Conservation (phyloP, 1,140 invertebrate species). For the Drosophila mojavensis region DNA sequence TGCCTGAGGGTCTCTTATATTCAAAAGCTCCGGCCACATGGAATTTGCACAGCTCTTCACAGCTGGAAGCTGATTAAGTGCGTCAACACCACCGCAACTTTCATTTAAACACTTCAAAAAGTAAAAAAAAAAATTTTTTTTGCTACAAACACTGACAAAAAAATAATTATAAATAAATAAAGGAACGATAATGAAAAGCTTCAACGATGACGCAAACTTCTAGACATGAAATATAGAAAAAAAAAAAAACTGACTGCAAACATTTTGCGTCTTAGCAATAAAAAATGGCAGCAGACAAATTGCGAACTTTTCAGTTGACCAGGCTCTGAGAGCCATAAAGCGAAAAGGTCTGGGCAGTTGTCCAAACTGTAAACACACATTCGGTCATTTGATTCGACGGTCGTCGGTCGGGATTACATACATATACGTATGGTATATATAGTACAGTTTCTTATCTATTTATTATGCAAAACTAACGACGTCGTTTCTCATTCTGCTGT, state of each 20-base stretch:
- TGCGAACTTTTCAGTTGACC: slow-evolving; percentile 6
- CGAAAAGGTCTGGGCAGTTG: slow-evolving; percentile 19
- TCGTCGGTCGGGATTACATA: neutral
- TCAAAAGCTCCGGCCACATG: slow-evolving; percentile 15
- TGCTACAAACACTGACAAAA: neutral
- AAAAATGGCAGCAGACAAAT: slow-evolving; percentile 17
- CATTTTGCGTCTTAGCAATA: slow-evolving; percentile 65
- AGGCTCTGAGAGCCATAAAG: slow-evolving; percentile 20
- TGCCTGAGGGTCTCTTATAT: slow-evolving; percentile 28
- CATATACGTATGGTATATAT: neutral
- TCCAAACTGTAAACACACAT: slow-evolving; percentile 13
- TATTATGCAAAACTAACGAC: slow-evolving; percentile 64
- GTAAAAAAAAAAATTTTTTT: neutral
- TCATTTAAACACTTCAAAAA: slow-evolving; percentile 45
- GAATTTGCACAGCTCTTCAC: slow-evolving; percentile 16
- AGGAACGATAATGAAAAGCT: slow-evolving; percentile 19
- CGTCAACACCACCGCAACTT: slow-evolving; percentile 47
- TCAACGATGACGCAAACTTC: slow-evolving; percentile 45
- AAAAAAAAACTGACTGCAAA: slow-evolving; percentile 50
- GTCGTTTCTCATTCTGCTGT: slow-evolving; percentile 29
- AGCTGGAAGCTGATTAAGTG: slow-evolving; percentile 60
- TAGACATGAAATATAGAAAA: slow-evolving; percentile 40
- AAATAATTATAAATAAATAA: slow-evolving; percentile 33
- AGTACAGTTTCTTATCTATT: slow-evolving; percentile 45
- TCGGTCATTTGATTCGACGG: neutral